Evolutionary conservation across 2,797 vertebrate species (phyloP), one percentile per base, ranked within the genome.

Genomic region (Peromyscus eremicus): DNA sequence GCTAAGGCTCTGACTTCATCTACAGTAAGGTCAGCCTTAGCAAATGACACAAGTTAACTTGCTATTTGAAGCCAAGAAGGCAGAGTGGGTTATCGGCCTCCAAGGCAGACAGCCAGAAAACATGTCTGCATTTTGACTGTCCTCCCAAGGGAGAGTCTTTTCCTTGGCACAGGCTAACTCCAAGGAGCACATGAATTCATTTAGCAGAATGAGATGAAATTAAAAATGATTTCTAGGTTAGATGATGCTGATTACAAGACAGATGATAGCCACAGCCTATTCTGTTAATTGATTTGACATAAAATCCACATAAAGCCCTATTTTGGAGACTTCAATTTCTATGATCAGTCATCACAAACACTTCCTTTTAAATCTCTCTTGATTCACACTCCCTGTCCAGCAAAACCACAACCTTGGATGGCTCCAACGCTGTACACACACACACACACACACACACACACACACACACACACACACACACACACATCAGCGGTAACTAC

Each of bases 131-230:
- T 85, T 95, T 91, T 76, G 37, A 37, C 81, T 75, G 6, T 77
- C 68, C n/a, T 89, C 64, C 23, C 40, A 57, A 92, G 79, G 62
- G 64, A 96, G 11, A 68, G 25, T 7, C 76, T 95, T 66, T 93
- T 68, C 27, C 64, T 91, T 89, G 40, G 85, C 89, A 77, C 60
- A 93, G 34, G 43, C 23, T 46, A 10, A 80, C 75, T 87, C 60
- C 66, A 37, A 81, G 94, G 90, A 92, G 66, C 70, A n/a, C n/a
- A 23, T 71, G 92, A 96, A 92, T 92, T 89, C 75, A 96, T 91
- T 97, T 95, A 81, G 80, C 71, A 89, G 95, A 89, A 89, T 89
- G 40, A 96, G 70, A 84, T 95, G 86, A 73, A 97, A 71, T 96
- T 87, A 96, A 89, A 95, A 73, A 86, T 94, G 79, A 97, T 95